phyloP scores from a whole-genome alignment of 1,140 invertebrate species.

The Gerris buenoi region DNA sequence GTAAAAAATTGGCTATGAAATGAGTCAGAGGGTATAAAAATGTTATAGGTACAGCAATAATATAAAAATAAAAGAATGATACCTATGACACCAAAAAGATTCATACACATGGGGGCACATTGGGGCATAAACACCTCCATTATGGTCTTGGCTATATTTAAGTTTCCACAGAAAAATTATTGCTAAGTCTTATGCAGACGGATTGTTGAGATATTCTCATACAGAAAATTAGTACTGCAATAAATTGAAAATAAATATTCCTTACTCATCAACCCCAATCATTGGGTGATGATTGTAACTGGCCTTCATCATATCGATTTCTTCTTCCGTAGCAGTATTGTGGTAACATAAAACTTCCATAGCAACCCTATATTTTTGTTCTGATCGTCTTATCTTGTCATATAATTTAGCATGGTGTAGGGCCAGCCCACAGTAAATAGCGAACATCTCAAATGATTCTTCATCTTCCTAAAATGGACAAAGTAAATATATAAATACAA shows the following conservation, averaged over 20 bases:
- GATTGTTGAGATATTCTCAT: no score
- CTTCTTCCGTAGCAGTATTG: constrained; percentile 55
- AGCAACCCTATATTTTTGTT: constrained; percentile 69
- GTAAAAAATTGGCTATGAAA: no score
- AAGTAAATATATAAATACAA: neutral
- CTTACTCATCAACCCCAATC: constrained; percentile 34
- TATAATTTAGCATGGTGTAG: constrained; percentile 72
- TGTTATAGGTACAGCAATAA: no score
- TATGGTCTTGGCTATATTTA: no score
- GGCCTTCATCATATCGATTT: constrained; percentile 39
- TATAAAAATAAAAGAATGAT: no score
- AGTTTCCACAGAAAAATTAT: no score
- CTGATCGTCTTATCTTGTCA: constrained; percentile 64
- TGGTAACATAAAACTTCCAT: constrained; percentile 72
- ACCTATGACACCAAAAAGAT: no score
- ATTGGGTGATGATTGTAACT: constrained; percentile 28
- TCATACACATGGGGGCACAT: no score
- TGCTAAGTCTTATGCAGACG: no score
- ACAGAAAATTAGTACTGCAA: no score
- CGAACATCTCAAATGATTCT: constrained; percentile 67
- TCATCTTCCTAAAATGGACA: constrained; percentile 42
- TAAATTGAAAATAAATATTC: constrained; percentile 1
- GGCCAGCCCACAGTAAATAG: constrained; percentile 69
- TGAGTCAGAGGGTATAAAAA: no score
- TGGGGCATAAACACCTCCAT: no score